Evolutionary conservation across 2,888 invertebrate species (phyloP).

Genomic region (Pristionchus maxplancki): DNA sequence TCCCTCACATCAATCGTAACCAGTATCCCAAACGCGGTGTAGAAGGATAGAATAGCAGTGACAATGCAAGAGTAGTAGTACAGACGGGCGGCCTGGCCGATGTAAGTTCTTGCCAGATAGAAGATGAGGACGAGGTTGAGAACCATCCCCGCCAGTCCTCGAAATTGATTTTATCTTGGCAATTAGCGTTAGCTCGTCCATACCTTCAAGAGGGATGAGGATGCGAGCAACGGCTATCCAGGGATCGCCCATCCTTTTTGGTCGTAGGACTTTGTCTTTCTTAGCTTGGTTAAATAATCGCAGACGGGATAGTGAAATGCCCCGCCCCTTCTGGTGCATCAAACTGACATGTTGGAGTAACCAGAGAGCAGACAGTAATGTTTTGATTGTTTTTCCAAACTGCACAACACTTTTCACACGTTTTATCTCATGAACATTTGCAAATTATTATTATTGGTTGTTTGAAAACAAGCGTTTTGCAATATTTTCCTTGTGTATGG

Average conservation of each 20-base stretch:
- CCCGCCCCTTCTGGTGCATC: neutral
- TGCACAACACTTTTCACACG: neutral
- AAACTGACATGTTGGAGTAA: too few relatives aligned
- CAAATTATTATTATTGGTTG: too few relatives aligned
- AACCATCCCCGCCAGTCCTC: neutral
- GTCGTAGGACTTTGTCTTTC: too few relatives aligned
- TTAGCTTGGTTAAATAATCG: neutral
- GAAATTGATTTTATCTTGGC: neutral
- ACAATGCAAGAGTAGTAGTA: neutral
- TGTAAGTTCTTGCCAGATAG: neutral
- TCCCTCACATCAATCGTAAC: neutral
- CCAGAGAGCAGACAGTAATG: neutral
- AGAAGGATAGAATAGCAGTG: neutral
- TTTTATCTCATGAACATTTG: neutral
- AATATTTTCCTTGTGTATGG: too few relatives aligned
- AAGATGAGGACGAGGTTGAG: neutral
- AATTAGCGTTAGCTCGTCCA: too few relatives aligned
- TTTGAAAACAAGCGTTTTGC: too few relatives aligned
- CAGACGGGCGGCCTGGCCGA: neutral
- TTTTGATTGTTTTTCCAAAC: neutral
- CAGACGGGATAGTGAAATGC: too few relatives aligned
- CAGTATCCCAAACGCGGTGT: neutral
- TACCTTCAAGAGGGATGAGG: neutral
- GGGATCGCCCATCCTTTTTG: neutral
- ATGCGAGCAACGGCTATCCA: neutral